phyloP scores from a whole-genome alignment of 2,888 invertebrate species.

The Archips crataeganus region DNA sequence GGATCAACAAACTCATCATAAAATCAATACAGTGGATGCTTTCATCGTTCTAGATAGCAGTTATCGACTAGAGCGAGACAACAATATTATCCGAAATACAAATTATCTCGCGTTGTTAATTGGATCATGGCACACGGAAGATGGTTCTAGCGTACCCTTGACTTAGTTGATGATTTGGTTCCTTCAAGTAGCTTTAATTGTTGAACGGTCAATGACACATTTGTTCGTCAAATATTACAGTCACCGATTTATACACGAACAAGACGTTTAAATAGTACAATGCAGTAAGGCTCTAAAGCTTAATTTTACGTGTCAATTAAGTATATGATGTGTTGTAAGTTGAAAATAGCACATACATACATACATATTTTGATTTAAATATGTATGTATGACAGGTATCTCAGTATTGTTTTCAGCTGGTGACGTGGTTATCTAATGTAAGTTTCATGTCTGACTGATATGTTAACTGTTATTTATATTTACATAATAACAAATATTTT shows the following conservation, averaged over 20 bases:
- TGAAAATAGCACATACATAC: no score
- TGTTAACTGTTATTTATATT: not conserved
- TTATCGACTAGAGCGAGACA: slow-evolving; percentile 41
- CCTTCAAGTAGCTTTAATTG: not conserved
- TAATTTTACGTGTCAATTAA: no score
- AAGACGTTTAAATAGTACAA: no score
- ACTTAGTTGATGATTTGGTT: slow-evolving; percentile 40
- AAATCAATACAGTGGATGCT: slow-evolving; percentile 43
- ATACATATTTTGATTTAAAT: no score
- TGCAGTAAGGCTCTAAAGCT: no score
- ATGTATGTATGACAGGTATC: no score
- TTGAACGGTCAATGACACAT: slow-evolving; percentile 2
- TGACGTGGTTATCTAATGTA: no score
- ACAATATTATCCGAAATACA: slow-evolving; percentile 33
- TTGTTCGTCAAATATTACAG: slow-evolving; percentile 9
- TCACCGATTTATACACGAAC: no score
- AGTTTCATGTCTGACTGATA: not conserved
- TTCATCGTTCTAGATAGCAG: slow-evolving; percentile 19
- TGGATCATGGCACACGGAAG: slow-evolving; percentile 47
- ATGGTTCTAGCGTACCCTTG: slow-evolving; percentile 44
- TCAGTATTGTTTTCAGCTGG: no score
- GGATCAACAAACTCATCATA: slow-evolving; percentile 40
- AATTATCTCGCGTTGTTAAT: slow-evolving; percentile 46
- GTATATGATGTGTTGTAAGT: no score
- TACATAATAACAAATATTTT: not conserved